These are phyloP conservation scores for Eulemur rufifrons DNA, from an alignment of 2,113 vertebrate genomes.

Conservation along the genomic window DNA sequence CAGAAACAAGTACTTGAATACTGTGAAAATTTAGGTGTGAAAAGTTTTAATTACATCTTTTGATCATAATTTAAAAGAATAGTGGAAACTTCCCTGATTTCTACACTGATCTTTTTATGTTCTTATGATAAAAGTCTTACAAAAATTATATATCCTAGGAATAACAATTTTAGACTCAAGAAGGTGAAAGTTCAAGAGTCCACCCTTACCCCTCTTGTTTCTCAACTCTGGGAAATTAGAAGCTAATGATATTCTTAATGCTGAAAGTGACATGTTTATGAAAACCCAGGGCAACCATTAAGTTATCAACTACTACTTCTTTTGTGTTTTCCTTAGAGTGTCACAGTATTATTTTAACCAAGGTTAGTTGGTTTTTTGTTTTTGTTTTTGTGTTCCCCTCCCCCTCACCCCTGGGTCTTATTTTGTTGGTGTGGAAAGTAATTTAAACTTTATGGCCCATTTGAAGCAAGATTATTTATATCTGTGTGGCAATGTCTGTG, in stretches of 20 bases:
- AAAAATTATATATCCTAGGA: background rate
- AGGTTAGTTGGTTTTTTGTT: background rate
- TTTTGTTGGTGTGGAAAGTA: constrained; percentile 61
- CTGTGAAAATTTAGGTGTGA: background rate
- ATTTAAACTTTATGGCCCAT: constrained; percentile 74
- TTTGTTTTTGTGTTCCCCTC: background rate
- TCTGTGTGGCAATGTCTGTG: constrained; percentile 24
- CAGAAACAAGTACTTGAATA: background rate
- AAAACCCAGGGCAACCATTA: constrained; percentile 51
- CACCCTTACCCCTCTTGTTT: background rate
- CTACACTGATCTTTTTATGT: background rate
- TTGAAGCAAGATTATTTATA: constrained; percentile 70
- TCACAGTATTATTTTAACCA: constrained; percentile 67
- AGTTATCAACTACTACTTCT: constrained; percentile 62
- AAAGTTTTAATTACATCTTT: background rate
- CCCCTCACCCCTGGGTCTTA: background rate
- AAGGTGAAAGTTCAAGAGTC: background rate
- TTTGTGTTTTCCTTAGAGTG: constrained; percentile 38
- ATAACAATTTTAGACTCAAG: background rate
- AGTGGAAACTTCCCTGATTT: background rate
- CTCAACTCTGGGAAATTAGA: background rate
- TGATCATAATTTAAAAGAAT: background rate
- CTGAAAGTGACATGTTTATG: constrained; percentile 1
- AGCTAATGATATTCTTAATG: background rate
- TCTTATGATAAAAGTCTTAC: background rate